phyloP scores from a whole-genome alignment of 1,140 invertebrate genomes.

The Bilobella aurantiaca region DNA sequence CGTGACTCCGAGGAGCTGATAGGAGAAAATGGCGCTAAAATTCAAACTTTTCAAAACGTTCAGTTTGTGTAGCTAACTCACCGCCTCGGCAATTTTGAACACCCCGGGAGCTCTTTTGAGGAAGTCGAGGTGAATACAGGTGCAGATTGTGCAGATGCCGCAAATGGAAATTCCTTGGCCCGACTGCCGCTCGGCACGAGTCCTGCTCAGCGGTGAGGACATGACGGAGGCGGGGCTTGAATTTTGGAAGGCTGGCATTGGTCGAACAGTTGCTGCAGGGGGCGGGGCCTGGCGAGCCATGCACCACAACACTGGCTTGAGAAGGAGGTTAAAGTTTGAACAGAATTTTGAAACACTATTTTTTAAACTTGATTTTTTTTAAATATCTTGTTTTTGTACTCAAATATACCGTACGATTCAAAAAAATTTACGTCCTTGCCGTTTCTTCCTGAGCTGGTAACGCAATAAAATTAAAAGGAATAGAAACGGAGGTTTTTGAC shows the following conservation, averaged over 20 bases:
- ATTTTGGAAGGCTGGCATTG: slow-evolving; percentile 24
- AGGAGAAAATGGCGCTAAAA: slow-evolving; percentile 28
- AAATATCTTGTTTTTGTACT: no score
- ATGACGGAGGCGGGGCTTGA: slow-evolving; percentile 1
- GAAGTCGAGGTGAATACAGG: slow-evolving; percentile 64
- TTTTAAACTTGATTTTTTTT: no score
- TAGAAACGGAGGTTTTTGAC: no score
- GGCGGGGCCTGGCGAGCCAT: slow-evolving; percentile 30
- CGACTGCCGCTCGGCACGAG: slow-evolving; percentile 3
- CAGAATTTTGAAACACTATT: no score
- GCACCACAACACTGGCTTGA: no score
- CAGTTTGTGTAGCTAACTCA: slow-evolving; percentile 41
- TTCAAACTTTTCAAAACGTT: slow-evolving; percentile 6
- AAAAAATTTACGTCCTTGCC: no score
- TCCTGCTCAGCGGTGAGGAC: neutral
- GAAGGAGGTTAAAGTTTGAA: no score
- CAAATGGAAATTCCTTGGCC: slow-evolving; percentile 44
- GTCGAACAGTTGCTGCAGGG: slow-evolving; percentile 24
- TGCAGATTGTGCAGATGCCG: slow-evolving; percentile 61
- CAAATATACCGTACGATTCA: no score
- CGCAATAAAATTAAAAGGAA: no score
- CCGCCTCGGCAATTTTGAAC: slow-evolving; percentile 61
- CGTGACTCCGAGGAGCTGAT: slow-evolving; percentile 56
- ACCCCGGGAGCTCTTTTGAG: slow-evolving; percentile 56
- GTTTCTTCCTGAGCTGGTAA: no score